A percentile compares a stretch with the other conserved stretches of the same genome.
phyloP scores from a whole-genome alignment of 2,888 invertebrate species.

The Petrolisthes manimaculis region DNA sequence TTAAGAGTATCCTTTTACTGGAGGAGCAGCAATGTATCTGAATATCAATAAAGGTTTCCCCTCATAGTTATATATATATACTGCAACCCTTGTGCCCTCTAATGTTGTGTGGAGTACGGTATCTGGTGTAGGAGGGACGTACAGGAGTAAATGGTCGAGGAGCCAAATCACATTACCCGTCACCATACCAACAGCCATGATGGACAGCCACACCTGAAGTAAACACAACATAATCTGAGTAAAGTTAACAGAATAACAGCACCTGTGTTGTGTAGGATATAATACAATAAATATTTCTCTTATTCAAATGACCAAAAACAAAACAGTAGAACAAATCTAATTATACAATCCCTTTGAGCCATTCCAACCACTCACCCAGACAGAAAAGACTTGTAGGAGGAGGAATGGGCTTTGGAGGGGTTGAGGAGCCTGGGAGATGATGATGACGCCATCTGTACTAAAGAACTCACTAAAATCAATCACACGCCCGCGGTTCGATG shows the following conservation, averaged over 20 bases:
- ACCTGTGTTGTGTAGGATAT: too few species aligned
- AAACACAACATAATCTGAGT: not conserved
- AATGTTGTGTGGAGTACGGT: too few species aligned
- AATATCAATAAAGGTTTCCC: too few species aligned
- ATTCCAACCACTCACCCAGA: constrained; percentile 27
- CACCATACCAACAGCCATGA: constrained; percentile 26
- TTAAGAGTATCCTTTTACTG: too few species aligned
- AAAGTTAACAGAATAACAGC: not conserved
- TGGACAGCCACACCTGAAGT: constrained; percentile 41
- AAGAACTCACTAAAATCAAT: constrained; percentile 59
- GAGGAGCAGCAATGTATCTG: too few species aligned
- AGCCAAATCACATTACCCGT: constrained; percentile 36
- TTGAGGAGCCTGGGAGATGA: constrained; percentile 41
- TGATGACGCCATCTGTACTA: constrained; percentile 46
- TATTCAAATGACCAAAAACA: too few species aligned
- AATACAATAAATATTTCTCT: too few species aligned
- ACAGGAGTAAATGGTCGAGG: not conserved
- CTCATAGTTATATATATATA: too few species aligned
- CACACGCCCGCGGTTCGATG: constrained; percentile 13
- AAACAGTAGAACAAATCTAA: too few species aligned
- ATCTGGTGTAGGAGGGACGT: not conserved
- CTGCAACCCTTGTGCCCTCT: too few species aligned
- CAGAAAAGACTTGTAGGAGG: constrained; percentile 52
- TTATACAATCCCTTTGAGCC: not conserved
- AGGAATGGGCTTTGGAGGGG: constrained; percentile 47